Evolutionary conservation across 1,140 invertebrate genomes (phyloP).

Genomic region (Nephotettix cincticeps): DNA sequence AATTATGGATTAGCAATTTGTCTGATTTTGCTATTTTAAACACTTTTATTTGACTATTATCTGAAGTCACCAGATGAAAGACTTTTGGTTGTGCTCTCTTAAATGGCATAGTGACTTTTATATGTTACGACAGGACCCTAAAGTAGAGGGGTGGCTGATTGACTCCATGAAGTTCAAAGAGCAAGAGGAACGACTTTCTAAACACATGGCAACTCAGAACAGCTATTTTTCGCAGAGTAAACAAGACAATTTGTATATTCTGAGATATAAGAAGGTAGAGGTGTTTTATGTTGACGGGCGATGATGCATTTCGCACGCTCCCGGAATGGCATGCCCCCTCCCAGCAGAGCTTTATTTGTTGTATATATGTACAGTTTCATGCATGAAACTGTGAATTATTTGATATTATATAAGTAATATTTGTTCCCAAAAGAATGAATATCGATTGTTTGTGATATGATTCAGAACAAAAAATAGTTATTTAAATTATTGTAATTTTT

Average conservation of each 20-base stretch:
- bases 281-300: background rate
- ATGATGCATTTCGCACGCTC: background rate
- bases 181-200: slow-evolving; percentile 46
- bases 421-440: no score
- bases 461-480: no score
- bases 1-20: no score
- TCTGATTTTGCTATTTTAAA: no score
- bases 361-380: background rate
- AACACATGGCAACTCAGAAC: slow-evolving; percentile 44
- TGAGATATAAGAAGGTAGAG: slow-evolving; percentile 33
- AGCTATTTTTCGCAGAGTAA: slow-evolving; percentile 37
- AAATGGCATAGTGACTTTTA: no score
- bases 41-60: no score
- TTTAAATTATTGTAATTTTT: no score
- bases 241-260: slow-evolving; percentile 37
- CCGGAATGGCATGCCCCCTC: background rate
- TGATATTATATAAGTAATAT: no score
- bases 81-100: no score
- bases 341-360: background rate
- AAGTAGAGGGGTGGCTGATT: slow-evolving; percentile 48
- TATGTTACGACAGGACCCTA: slow-evolving; percentile 48
- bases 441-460: no score
- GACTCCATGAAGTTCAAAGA: slow-evolving; percentile 47
- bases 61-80: no score
- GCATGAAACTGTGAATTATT: background rate